phyloP scores from a whole-genome alignment of 2,113 vertebrate genomes.

The Poeciliopsis turrubarensis region DNA sequence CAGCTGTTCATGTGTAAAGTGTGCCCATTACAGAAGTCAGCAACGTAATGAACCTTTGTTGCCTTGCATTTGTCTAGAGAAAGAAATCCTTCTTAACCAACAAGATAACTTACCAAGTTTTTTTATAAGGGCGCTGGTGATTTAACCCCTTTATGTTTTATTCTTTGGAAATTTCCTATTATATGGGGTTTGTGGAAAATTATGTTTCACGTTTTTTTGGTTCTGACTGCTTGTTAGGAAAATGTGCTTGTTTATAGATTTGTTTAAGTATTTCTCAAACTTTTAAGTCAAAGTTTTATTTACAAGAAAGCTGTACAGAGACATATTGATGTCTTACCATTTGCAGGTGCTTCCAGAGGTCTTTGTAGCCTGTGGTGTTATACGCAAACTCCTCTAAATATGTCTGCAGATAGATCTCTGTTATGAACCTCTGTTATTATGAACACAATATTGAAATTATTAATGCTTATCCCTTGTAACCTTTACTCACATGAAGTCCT shows the following conservation, averaged over 20 bases:
- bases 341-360: slow-evolving; percentile 88
- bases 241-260: not conserved
- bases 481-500: slow-evolving; percentile 83
- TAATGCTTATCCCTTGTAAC: not conserved
- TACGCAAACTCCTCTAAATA: slow-evolving; percentile 84
- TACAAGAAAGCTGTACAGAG: rapidly evolving
- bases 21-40: not conserved
- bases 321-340: slow-evolving; percentile 62
- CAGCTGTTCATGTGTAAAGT: not conserved
- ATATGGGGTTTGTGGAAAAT: not conserved
- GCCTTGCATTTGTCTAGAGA: too few relatives aligned
- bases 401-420: slow-evolving; percentile 71
- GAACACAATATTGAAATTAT: not conserved
- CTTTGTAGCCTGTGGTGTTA: slow-evolving; percentile 77
- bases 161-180: not conserved
- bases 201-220: not conserved
- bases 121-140: too few relatives aligned
- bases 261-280: not conserved
- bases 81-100: too few relatives aligned
- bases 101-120: too few relatives aligned
- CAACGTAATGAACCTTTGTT: too few relatives aligned
- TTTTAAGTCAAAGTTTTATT: not conserved
- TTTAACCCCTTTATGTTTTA: too few relatives aligned
- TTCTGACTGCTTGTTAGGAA: not conserved
- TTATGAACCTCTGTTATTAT: not conserved